Evolutionary conservation across 2,797 vertebrate genomes (phyloP), one percentile per base, ranked within the genome.

Genomic region (Agapornis canus): DNA sequence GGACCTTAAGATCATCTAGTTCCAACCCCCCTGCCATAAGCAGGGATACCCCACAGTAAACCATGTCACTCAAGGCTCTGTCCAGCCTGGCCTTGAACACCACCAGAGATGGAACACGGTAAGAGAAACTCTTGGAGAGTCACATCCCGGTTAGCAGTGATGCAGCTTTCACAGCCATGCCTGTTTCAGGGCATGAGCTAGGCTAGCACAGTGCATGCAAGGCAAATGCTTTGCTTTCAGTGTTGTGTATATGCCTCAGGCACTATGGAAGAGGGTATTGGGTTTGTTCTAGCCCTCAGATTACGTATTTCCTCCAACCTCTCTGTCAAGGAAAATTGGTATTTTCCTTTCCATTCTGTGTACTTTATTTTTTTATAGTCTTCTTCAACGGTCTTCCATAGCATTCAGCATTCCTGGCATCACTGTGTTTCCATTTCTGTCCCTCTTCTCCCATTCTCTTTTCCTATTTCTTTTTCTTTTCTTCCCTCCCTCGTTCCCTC

Each of bases 141-240:
- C 45, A 12, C 0, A 0, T 49, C n/a, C 47, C 0, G 0, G 19
- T 52, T 77, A 29, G 6, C 23, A 54, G 43, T 37, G 60, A 16
- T 39, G 13, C 14, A 48, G 27, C 22, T 73, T 59, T 83, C 69
- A 27, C 35, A 66, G 29, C 51, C 2, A 0, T 14, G 16, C 16
- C 69, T 71, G 43, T 49, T 69, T 23, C 40, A 40, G 31, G 52
- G 60, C 37, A 35, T 0, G 9, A 68, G 27, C 48, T 75, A 48
- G 18, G 40, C 22, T 29, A 25, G 56, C 31, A 20, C 11, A 27
- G 13, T 14, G 59, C 26, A 29, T 1, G 1, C 0, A 2, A 83
- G 43, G 39, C 42, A 47, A 66, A 25, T 22, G 31, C 31, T 60
- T 69, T 78, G 39, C 39, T 65, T 73, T 43, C 35, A 26, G 57